A percentile compares a stretch with the other conserved stretches of the same genome.
Evolutionary conservation across 2,888 invertebrate genomes (phyloP).

Genomic region (Patella depressa): DNA sequence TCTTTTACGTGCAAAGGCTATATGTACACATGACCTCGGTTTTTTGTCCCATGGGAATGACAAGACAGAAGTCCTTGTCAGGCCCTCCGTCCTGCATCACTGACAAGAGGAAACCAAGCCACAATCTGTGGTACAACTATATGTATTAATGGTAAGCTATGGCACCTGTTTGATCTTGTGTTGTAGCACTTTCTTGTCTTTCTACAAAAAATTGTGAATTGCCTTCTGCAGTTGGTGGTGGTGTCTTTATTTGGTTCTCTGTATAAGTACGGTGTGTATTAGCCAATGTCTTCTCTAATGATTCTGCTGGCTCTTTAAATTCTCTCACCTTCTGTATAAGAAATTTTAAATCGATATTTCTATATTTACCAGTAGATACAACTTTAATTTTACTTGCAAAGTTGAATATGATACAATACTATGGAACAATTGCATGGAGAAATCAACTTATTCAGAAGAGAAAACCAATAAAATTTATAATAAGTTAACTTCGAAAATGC

Average conservation of each 20-base stretch:
- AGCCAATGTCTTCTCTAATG: constrained; percentile 83
- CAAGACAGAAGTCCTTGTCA: no score
- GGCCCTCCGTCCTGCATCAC: no score
- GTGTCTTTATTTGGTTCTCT: constrained; percentile 29
- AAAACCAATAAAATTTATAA: background rate
- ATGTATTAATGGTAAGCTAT: no score
- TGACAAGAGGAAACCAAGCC: no score
- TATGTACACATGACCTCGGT: no score
- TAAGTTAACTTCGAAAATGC: background rate
- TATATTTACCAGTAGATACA: no score
- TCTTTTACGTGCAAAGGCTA: no score
- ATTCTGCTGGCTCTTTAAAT: constrained; percentile 80
- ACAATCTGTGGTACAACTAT: no score
- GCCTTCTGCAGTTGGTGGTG: constrained; percentile 35
- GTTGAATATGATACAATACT: no score
- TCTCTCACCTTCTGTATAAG: constrained; percentile 57
- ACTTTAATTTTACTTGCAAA: no score
- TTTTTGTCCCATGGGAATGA: no score
- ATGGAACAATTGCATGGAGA: background rate
- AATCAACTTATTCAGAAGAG: background rate
- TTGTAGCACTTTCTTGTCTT: constrained; percentile 15
- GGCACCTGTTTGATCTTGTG: no score
- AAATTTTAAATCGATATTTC: background rate
- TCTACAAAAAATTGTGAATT: constrained; percentile 56
- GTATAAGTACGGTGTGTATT: constrained; percentile 57